Evolutionary conservation across 2,888 invertebrate genomes (phyloP).

Genomic region (Clistopyga incitator): DNA sequence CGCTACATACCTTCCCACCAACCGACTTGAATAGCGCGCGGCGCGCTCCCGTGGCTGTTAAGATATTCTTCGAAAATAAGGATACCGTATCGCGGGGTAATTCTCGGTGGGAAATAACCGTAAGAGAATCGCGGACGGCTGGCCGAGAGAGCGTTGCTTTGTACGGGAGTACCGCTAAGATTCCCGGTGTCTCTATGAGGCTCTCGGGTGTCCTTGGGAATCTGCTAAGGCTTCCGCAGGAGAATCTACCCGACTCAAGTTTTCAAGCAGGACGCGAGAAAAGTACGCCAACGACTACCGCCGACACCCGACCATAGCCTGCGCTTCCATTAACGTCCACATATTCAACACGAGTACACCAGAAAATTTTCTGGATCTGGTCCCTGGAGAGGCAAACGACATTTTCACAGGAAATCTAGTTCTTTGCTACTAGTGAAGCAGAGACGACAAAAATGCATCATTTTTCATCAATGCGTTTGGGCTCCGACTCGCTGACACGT

Average conservation of each 20-base stretch:
- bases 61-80: constrained; percentile 82
- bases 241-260: constrained; percentile 46
- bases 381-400: constrained; percentile 56
- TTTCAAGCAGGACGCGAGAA: constrained; percentile 55
- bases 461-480: constrained; percentile 39
- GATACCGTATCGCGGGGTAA: constrained; percentile 80
- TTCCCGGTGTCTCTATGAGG: constrained; percentile 77
- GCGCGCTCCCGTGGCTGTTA: constrained; percentile 73
- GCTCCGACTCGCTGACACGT: constrained; percentile 41
- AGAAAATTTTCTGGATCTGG: constrained; percentile 61
- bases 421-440: not conserved
- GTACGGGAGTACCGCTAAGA: constrained; percentile 77
- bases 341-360: constrained; percentile 48
- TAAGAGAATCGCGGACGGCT: constrained; percentile 80
- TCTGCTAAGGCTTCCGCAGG: constrained; percentile 73
- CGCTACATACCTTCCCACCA: not conserved
- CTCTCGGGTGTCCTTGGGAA: constrained; percentile 82
- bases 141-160: constrained; percentile 27
- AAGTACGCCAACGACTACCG: constrained; percentile 52
- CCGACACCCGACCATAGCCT: constrained; percentile 23
- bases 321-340: constrained; percentile 60
- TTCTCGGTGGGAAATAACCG: constrained; percentile 83
- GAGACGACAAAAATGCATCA: constrained; percentile 45
- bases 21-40: constrained; percentile 16
- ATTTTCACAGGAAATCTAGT: constrained; percentile 41